phyloP scores from a whole-genome alignment of 2,113 vertebrate genomes.

The Gobius niger region DNA sequence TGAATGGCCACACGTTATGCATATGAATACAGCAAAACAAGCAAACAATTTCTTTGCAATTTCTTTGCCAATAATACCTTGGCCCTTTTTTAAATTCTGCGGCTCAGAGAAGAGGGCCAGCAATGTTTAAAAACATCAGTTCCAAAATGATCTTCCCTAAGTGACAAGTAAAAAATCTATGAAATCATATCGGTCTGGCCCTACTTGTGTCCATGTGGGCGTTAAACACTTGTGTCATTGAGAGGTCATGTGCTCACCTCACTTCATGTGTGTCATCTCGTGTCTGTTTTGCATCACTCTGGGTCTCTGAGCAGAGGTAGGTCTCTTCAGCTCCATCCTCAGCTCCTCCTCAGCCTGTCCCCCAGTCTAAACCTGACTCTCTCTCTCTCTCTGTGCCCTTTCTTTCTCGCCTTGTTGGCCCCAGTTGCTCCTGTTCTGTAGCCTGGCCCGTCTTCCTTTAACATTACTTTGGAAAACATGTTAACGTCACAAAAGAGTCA shows the following conservation, averaged over 20 bases:
- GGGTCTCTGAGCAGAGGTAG: constrained; percentile 92
- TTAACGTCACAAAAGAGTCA: too few relatives aligned
- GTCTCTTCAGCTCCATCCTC: constrained; percentile 72
- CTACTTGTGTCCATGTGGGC: constrained; percentile 26
- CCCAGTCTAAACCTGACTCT: constrained; percentile 11
- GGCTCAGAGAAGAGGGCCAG: too few relatives aligned
- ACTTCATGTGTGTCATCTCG: constrained; percentile 82
- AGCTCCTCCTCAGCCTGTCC: constrained; percentile 22
- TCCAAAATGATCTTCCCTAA: too few relatives aligned
- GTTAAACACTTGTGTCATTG: constrained; percentile 54
- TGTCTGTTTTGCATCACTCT: constrained; percentile 90
- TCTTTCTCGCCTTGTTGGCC: constrained; percentile 24
- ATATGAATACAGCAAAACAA: too few relatives aligned
- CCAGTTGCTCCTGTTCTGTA: constrained; percentile 8
- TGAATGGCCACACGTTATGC: too few relatives aligned
- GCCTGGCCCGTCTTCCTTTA: not conserved
- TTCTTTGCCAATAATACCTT: too few relatives aligned
- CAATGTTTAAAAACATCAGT: too few relatives aligned
- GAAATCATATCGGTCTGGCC: too few relatives aligned
- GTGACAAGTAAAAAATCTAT: too few relatives aligned
- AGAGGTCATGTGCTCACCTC: constrained; percentile 85
- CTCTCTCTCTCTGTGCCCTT: constrained; percentile 21
- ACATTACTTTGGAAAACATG: too few relatives aligned
- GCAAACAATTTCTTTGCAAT: too few relatives aligned
- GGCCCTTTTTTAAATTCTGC: too few relatives aligned